phyloP scores from a whole-genome alignment of 2,113 vertebrate genomes.

The Chamaea fasciata region DNA sequence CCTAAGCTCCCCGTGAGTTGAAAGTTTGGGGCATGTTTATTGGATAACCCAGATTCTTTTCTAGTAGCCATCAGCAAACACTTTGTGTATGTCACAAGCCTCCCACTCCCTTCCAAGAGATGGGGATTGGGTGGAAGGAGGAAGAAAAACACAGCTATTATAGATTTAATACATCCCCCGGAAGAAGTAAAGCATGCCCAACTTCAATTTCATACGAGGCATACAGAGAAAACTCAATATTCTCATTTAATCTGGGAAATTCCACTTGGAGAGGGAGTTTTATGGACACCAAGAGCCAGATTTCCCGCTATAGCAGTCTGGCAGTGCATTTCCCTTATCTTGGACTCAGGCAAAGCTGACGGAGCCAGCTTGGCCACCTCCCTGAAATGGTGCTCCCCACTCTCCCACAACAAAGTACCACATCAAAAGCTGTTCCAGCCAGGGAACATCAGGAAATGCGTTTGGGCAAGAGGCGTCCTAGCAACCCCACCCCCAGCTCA shows the following conservation, averaged over 20 bases:
- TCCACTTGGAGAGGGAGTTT: slow-evolving; percentile 39
- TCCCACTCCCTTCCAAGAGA: neutral
- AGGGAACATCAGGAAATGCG: slow-evolving; percentile 30
- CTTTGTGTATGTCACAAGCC: slow-evolving; percentile 47
- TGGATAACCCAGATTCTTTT: slow-evolving; percentile 40
- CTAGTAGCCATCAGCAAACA: slow-evolving; percentile 41
- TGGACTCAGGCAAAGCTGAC: slow-evolving; percentile 27
- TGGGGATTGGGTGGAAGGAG: neutral
- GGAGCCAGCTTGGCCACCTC: slow-evolving; percentile 37
- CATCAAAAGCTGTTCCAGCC: slow-evolving; percentile 47
- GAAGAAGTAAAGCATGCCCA: slow-evolving; percentile 16
- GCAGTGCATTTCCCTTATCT: slow-evolving; percentile 9
- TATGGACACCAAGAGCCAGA: slow-evolving; percentile 25
- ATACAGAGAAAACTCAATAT: slow-evolving; percentile 28
- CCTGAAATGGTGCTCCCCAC: slow-evolving; percentile 30
- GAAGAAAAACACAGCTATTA: slow-evolving; percentile 7
- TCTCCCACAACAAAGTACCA: slow-evolving; percentile 49
- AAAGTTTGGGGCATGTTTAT: slow-evolving; percentile 21
- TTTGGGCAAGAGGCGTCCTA: slow-evolving; percentile 14
- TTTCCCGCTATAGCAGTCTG: slow-evolving; percentile 21
- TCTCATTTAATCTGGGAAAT: slow-evolving; percentile 53
- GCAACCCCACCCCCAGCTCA: slow-evolving; percentile 40
- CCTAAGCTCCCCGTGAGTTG: neutral
- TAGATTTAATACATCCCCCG: slow-evolving; percentile 23
- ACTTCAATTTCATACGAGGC: neutral